phyloP scores from a whole-genome alignment of 2,888 invertebrate genomes.

The Hypena proboscidalis region DNA sequence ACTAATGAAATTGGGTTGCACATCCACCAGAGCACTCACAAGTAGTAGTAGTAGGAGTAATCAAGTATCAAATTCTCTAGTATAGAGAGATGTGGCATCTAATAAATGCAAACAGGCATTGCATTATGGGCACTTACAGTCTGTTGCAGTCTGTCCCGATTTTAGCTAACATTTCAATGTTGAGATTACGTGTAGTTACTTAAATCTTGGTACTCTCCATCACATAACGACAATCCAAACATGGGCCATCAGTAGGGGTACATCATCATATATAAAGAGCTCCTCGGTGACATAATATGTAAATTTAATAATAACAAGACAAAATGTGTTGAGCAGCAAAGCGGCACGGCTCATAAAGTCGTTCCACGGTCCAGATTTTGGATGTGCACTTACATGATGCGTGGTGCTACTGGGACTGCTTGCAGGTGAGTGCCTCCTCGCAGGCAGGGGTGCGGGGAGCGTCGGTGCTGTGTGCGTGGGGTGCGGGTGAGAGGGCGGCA shows the following conservation, averaged over 20 bases:
- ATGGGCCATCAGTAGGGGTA: too few relatives aligned
- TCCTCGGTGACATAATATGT: too few relatives aligned
- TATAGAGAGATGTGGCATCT: constrained; percentile 10
- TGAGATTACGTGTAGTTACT: too few relatives aligned
- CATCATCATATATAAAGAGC: too few relatives aligned
- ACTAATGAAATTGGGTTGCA: constrained; percentile 1
- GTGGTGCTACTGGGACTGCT: constrained; percentile 92
- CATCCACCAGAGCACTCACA: background rate
- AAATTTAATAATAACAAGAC: too few relatives aligned
- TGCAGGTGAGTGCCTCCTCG: constrained; percentile 87
- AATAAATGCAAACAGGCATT: constrained; percentile 21
- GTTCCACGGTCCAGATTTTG: constrained; percentile 3
- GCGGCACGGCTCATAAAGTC: too few relatives aligned
- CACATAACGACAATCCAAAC: too few relatives aligned
- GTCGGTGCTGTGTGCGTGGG: constrained; percentile 62
- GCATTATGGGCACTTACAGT: constrained; percentile 15
- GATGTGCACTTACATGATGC: constrained; percentile 88
- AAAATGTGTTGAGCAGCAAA: too few relatives aligned
- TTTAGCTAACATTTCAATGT: too few relatives aligned
- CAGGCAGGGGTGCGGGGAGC: constrained; percentile 76
- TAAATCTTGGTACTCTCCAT: too few relatives aligned
- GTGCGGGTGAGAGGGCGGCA: constrained; percentile 73
- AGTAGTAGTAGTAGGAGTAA: background rate
- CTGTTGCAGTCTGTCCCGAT: too few relatives aligned
- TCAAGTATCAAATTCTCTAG: constrained; percentile 3